phyloP scores from a whole-genome alignment of 2,888 invertebrate species.

The Scaptomyza flava region DNA sequence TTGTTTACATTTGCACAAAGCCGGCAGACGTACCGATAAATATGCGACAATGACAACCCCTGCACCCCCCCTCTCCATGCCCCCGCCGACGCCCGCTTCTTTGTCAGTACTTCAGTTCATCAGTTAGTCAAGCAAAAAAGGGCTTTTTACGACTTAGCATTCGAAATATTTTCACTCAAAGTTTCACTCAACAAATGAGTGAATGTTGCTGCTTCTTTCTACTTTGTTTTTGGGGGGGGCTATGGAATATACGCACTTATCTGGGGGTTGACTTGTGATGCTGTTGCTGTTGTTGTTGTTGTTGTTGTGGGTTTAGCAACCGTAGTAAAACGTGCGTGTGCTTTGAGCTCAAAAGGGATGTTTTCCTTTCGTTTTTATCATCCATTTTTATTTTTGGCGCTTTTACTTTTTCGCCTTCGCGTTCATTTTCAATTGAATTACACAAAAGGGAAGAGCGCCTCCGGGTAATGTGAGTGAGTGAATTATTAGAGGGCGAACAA shows the following conservation, averaged over 20 bases:
- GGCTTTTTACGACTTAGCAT: constrained; percentile 51
- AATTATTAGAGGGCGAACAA: background rate
- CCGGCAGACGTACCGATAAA: constrained; percentile 57
- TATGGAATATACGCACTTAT: constrained; percentile 41
- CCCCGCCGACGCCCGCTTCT: background rate
- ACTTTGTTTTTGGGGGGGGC: constrained; percentile 5
- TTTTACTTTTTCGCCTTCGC: constrained; percentile 54
- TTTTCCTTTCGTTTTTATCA: constrained; percentile 19
- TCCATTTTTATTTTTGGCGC: constrained; percentile 15
- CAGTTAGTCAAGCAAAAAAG: constrained; percentile 17
- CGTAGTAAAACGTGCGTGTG: background rate
- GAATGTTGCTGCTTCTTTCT: constrained; percentile 19
- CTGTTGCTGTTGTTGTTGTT: constrained; percentile 36
- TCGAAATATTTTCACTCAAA: constrained; percentile 55
- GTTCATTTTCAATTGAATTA: constrained; percentile 69
- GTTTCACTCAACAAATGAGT: constrained; percentile 50
- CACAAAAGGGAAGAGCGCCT: constrained; percentile 38
- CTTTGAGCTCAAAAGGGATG: constrained; percentile 61
- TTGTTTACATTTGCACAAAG: constrained; percentile 72
- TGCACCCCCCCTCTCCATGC: constrained; percentile 1
- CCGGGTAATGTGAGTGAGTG: constrained; percentile 6
- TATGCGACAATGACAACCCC: constrained; percentile 11
- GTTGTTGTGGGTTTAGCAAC: background rate
- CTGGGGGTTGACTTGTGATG: constrained; percentile 58
- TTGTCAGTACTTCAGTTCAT: background rate